Evolutionary conservation across 2,888 invertebrate genomes (phyloP).

Genomic region (Cartodere bifasciata): DNA sequence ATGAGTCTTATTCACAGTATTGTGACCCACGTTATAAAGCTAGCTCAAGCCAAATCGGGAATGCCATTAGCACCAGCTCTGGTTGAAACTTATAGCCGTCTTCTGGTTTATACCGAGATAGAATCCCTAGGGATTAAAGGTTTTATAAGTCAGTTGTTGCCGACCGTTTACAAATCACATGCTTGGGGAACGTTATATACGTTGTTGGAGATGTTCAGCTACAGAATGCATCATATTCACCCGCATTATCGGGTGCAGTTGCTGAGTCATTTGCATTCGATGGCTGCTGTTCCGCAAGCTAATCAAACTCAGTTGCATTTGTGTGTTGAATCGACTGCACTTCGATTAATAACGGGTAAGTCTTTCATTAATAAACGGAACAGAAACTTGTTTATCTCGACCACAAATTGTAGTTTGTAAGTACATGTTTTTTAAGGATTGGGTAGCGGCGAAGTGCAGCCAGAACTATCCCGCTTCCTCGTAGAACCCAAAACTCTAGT

Average conservation of each 20-base stretch:
- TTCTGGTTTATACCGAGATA: constrained; percentile 91
- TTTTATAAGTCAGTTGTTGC: constrained; percentile 85
- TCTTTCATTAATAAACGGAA: constrained; percentile 33
- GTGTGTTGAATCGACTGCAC: constrained; percentile 43
- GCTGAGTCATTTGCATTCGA: constrained; percentile 79
- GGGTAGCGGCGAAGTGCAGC: constrained; percentile 89
- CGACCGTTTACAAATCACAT: constrained; percentile 82
- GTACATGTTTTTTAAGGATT: constrained; percentile 71
- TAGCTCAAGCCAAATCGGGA: constrained; percentile 75
- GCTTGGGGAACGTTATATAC: constrained; percentile 96
- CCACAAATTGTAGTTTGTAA: no score
- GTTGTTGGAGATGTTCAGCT: constrained; percentile 91
- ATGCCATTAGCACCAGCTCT: constrained; percentile 80
- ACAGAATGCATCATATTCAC: constrained; percentile 91
- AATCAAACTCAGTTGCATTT: constrained; percentile 91
- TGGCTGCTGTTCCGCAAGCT: constrained; percentile 84
- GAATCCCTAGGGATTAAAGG: constrained; percentile 94
- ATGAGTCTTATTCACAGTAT: constrained; percentile 64
- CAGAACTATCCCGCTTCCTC: constrained; percentile 83
- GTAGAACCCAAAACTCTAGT: constrained; percentile 84
- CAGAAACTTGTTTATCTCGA: no score
- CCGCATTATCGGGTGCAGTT: constrained; percentile 90
- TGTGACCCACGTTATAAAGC: constrained; percentile 79
- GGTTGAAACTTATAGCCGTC: constrained; percentile 86
- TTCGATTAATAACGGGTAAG: constrained; percentile 31